These are phyloP conservation scores for Coranthus polyacanthus DNA, from an alignment of 2,797 vertebrate genomes.

Conservation along the genomic window DNA sequence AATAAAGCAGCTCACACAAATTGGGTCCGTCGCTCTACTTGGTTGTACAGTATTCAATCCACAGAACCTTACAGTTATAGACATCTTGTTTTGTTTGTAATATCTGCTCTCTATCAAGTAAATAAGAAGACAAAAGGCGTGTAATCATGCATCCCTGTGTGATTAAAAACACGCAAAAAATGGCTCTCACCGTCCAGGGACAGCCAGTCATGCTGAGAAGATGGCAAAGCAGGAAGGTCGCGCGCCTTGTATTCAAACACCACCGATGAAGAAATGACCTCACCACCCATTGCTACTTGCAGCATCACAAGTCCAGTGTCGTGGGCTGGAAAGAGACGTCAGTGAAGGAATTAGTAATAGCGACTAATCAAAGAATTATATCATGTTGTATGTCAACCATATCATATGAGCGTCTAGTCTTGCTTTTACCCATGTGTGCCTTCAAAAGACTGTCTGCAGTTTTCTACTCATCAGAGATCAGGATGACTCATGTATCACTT, in stretches of 20 bases:
- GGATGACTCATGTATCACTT: conserved; percentile 24
- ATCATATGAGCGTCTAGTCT: too few relatives aligned
- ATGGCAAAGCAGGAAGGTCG: conserved; percentile 93
- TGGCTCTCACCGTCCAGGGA: conserved; percentile 93
- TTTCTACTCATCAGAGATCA: conserved; percentile 22
- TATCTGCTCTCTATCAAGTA: neutral
- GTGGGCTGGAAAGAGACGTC: conserved; percentile 86
- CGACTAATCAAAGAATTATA: neutral
- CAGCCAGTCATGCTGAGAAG: conserved; percentile 98
- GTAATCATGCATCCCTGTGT: neutral
- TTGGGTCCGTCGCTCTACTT: neutral
- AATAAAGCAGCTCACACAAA: neutral
- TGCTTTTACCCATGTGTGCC: conserved; percentile 3
- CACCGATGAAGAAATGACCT: conserved; percentile 98
- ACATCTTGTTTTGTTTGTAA: conserved; percentile 3
- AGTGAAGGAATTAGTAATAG: neutral
- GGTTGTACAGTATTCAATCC: neutral
- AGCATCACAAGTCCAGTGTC: conserved; percentile 98
- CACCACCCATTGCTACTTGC: conserved; percentile 97
- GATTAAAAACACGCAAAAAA: conserved; percentile 14
- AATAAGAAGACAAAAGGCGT: neutral
- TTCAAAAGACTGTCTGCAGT: conserved; percentile 15
- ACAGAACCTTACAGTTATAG: neutral
- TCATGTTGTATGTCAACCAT: too few relatives aligned
- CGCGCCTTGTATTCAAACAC: conserved; percentile 99